Evolutionary conservation across 2,113 vertebrate genomes (phyloP), one percentile per base, ranked within the genome.

Genomic region (Atrichornis clamosus): DNA sequence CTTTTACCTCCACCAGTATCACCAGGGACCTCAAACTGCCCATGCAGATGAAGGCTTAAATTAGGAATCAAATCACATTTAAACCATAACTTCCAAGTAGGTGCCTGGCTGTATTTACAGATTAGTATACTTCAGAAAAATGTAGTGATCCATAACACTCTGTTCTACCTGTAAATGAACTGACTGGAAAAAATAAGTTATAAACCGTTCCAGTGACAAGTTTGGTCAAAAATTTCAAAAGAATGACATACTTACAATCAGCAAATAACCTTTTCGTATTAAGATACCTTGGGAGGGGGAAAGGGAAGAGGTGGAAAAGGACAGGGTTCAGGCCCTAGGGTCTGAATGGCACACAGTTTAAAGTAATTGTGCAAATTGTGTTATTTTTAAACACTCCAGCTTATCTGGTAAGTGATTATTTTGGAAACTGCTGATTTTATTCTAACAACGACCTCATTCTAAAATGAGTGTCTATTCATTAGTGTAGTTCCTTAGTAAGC

Each of bases 301-400:
- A 63, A 84, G 42, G 59, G 27, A 81, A 79, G 94, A 81, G 41
- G 28, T 69, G 59, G 44, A 64, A 14, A 27, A 87, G 28, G 62
- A 76, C 35, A 62, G 63, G 37, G 60, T 90, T 56, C 59, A n/a
- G n/a, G n/a, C 75, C n/a, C 24, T 13, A 26, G 10, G 68, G 84
- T 77, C 55, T 90, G 60, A 84, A 89, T 59, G 87, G 82, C 76
- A 90, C 87, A 74, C 20, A 77, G 74, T 93, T 94, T 79, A 77
- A 93, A 77, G 82, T 47, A 96, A 93, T 70, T 69, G 83, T 89
- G 84, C n/a, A 79, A 89, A 86, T 11, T 56, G 77, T 87, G 58
- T 83, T 70, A n/a, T 47, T 70, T 82, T 92, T 70, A 87, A 83
- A 93, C 67, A 87, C 42, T 15, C 41, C 30, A 62, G 19, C 37